Evolutionary conservation across 2,888 invertebrate species (phyloP), one percentile per base, ranked within the genome.

Genomic region (Molanna angustata): DNA sequence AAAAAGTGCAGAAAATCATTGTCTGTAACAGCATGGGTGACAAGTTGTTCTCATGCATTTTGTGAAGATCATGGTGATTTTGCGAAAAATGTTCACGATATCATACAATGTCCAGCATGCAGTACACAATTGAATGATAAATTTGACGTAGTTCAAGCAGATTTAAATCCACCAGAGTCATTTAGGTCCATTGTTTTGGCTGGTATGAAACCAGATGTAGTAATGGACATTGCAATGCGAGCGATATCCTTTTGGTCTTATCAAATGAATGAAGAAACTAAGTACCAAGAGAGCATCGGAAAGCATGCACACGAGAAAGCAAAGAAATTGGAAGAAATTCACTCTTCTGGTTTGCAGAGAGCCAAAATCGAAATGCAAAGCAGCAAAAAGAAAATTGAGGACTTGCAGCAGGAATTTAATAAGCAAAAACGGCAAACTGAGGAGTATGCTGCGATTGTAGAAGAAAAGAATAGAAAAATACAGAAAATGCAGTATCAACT

Each of bases 231-330:
- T 51, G 75, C 78, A 46, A 77, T 75, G 73, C 67, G 78, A 56
- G 78, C 79, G 9, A 77, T 79, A 71, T 76, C 76, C 1, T 77
- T 77, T 63, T 77, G 77, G 77, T 74, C 76, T 1, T 77, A 77
- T 61, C 77, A 77, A 68, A 69, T 77, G 1, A 76, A 76, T 64
- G 76, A 77, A 62, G 77, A 77, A 60, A 75, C 76, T 2, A 62
- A 73, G 52, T 77, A 76, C 57, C 76, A 76, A 60, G 76, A 77
- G 62, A 73, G 66, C 56, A 63, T 76, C 40, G 75, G 74, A 2
- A 76, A 74, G 62, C 75, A 76, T 58, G 66, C 70, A 1, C 67
- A 69, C 59, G 76, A 77, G 51, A 76, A 74, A 63, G 63, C 76
- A 11, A 70, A 74, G 57, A 71, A 72, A 62, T 64, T 73, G 61